These are phyloP conservation scores for Premnoplex brunnescens DNA, from an alignment of 2,797 vertebrate genomes.

Conservation along the genomic window DNA sequence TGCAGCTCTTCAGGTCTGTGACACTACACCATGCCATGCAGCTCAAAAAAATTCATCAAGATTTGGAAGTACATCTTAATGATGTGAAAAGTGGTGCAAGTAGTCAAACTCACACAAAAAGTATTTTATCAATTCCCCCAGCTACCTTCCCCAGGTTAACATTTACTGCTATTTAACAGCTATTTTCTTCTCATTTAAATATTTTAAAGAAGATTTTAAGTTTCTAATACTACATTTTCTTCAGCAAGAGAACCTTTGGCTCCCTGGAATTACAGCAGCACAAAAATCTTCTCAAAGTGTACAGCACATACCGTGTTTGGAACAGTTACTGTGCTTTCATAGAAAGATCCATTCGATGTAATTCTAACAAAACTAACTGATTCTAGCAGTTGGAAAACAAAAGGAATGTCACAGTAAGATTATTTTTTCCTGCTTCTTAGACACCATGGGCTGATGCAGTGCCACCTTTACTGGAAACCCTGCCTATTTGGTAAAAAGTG, in stretches of 20 bases:
- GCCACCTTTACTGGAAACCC: not conserved
- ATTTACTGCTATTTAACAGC: not conserved
- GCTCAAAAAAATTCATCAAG: not conserved
- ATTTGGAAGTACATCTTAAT: not conserved
- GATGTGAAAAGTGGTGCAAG: not conserved
- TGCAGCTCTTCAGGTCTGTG: not conserved
- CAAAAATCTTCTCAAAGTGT: not conserved
- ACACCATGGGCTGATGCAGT: not conserved
- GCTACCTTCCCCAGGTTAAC: not conserved
- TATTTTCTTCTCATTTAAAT: not conserved
- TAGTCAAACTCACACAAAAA: not conserved
- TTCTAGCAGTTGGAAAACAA: not conserved
- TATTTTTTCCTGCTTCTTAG: not conserved
- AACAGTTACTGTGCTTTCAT: not conserved
- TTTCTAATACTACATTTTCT: not conserved
- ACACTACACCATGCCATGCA: not conserved
- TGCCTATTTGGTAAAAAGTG: not conserved
- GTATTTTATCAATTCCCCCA: not conserved
- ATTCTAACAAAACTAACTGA: not conserved
- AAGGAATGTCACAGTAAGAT: not conserved
- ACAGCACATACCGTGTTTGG: accelerated
- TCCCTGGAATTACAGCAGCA: not conserved
- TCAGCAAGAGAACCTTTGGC: not conserved
- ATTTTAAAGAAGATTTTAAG: not conserved
- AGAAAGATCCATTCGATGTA: not conserved